Percentiles rank a stretch among this genome's conserved stretches.
phyloP scores from a whole-genome alignment of 2,113 vertebrate genomes.

The Brachypodius melanocephalos region DNA sequence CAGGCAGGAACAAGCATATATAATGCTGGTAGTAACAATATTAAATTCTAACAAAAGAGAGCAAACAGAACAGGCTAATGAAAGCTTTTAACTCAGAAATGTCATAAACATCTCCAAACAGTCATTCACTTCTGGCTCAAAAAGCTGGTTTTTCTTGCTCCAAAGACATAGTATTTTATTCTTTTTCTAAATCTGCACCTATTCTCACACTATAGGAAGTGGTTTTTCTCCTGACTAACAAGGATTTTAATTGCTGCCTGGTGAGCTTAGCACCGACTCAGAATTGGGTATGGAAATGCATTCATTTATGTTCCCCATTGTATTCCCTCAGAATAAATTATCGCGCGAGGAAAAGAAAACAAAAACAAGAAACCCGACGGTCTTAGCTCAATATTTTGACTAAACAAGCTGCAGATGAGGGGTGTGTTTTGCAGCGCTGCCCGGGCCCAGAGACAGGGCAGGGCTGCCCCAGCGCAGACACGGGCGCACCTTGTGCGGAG shows the following conservation, averaged over 20 bases:
- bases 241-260: conserved; percentile 44
- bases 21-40: neutral
- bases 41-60: neutral
- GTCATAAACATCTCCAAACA: neutral
- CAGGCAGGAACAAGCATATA: neutral
- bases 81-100: neutral
- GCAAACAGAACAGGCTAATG: neutral
- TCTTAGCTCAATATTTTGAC: conserved; percentile 41
- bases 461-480: neutral
- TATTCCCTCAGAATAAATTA: conserved; percentile 23
- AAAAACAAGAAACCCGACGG: neutral
- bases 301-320: conserved; percentile 18
- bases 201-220: neutral
- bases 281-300: conserved; percentile 38
- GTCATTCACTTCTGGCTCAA: neutral
- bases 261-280: neutral
- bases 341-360: neutral
- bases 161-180: neutral
- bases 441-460: conserved; percentile 23
- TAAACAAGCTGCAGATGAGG: conserved; percentile 1
- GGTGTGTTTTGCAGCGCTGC: conserved; percentile 4
- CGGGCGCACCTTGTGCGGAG: conserved; percentile 48
- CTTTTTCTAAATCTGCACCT: neutral
- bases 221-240: neutral
- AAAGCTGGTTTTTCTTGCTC: neutral